These are phyloP conservation scores for Conus betulinus DNA, from an alignment of 1,140 invertebrate genomes.

Conservation along the genomic window DNA sequence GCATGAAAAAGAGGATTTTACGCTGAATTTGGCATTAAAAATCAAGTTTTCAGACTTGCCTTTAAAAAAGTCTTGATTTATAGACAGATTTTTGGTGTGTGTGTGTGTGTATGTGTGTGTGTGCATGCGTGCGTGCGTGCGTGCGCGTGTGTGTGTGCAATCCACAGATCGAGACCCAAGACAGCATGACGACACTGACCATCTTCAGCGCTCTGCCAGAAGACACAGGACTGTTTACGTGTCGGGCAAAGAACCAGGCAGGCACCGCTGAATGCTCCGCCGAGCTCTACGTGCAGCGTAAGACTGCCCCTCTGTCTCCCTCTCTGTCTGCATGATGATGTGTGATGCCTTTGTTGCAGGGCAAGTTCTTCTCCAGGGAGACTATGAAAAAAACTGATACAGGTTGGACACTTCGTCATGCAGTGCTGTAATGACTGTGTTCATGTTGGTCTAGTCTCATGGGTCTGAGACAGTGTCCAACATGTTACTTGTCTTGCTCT, in stretches of 20 bases:
- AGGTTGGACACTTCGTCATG: too few species aligned
- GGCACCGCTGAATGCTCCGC: constrained; percentile 84
- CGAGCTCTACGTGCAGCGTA: constrained; percentile 79
- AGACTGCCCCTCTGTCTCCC: constrained; percentile 26
- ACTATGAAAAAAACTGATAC: too few species aligned
- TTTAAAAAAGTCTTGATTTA: too few species aligned
- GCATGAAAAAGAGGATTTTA: too few species aligned
- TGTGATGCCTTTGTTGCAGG: not conserved
- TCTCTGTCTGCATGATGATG: not conserved
- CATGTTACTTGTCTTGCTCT: too few species aligned
- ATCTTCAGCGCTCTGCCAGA: constrained; percentile 83
- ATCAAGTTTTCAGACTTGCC: too few species aligned
- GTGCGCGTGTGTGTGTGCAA: not conserved
- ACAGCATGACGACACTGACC: constrained; percentile 77
- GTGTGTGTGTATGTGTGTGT: not conserved
- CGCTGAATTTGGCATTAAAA: too few species aligned
- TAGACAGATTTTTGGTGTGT: not conserved
- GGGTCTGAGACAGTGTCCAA: too few species aligned
- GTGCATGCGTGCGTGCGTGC: not conserved
- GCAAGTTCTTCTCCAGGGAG: too few species aligned
- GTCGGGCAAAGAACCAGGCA: constrained; percentile 91
- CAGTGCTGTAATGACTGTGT: too few species aligned
- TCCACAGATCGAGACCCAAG: constrained; percentile 67
- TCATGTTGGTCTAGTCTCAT: too few species aligned
- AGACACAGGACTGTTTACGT: constrained; percentile 95